Base-by-base conservation (phyloP, 2,888 invertebrate species). In the Hanleya hanleyi region DNA sequence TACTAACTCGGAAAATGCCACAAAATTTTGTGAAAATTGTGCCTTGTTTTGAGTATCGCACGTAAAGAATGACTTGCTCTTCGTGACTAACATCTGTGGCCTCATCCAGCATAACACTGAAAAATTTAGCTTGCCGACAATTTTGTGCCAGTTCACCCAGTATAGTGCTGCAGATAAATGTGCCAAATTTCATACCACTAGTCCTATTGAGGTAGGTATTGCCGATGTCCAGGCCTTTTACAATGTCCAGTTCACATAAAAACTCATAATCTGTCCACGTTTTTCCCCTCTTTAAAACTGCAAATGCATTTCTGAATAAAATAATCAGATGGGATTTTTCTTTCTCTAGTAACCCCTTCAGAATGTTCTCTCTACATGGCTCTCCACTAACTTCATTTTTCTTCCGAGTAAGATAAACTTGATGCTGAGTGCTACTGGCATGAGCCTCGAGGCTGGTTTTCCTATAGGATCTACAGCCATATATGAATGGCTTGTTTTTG, bases 181-280 rank as follows among this genome's bases (percentile, higher is more conserved):
- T 51, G 12, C 51, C 51, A 51, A 51, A 51, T 51, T 51, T 7
- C 51, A 18, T 9, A 7, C 22, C 22, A 35, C 62, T 62, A 6
- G 7, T 32, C 22, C 62, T 7, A 33, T 62, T 62, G 7, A 62
- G 33, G 62, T 62, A 62, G 15, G 62, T 62, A 7, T 62, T 62
- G 6, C 62, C 62, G 7, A 62, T 62, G 62, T 62, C 62, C 33
- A 62, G 33, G 7, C 62, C 62, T 35, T 62, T 62, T 32, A 33
- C 36, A 32, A 33, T 22, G 22, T 62, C 62, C 9, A 62, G 33
- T 26, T 57, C 29, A 29, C 57, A 57, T 33, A 62, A 33, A 62
- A 62, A 62, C 22, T 62, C 62, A 22, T 32, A 62, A 22, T 62
- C 62, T 32, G 22, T 29, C 36, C 62, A 29, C 5, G 62, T 26